Base-by-base conservation (phyloP, 2,113 vertebrate species). In the Myotis lucifugus region DNA sequence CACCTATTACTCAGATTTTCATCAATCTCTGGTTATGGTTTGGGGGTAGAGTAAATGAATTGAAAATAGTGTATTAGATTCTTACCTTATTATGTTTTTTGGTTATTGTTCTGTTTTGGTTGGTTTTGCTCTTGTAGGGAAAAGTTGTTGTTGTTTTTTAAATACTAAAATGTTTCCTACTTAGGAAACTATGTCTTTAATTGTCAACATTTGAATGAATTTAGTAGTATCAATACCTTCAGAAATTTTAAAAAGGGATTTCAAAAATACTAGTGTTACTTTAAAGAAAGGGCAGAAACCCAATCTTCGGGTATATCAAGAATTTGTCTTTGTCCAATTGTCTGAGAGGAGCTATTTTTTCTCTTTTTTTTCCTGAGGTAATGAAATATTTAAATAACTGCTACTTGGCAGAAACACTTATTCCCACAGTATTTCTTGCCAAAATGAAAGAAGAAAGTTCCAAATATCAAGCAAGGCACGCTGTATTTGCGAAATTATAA, bases 391-490 rank as follows among this genome's bases (percentile, higher is more conserved):
- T 97, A 97, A 97, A 96, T 95, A 98, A 95, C 91, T 96, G 93
- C 93, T 97, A 97, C 94, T 98, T 97, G 97, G 97, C 97, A 97
- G 91, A 94, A 94, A 91, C 32, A 93, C 74, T 97, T 97, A 96
- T 97, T 98, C 97, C 97, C 96, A 97, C 97, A 98, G 97, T 97
- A 95, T 85, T 95, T 94, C 91, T 96, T 98, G 97, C 97, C 97
- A 98, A 97, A 97, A 91, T 90, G 91, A 94, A 94, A 95, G 85
- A 97, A 95, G 88, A 96, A 92, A 95, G 83, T 91, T 97, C 94
- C 95, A 97, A 97, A 96, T 97, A 98, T 97, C 92, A 97, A 95
- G 92, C 64, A 95, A 97, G 95, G 83, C 92, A 96, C 0, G 21
- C 78, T 88, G 72, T 94, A 94, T 95, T 96, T 97, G 83, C 91